Conservation (phyloP, 2,797 vertebrate species). For the Atherinosoma microstoma region DNA sequence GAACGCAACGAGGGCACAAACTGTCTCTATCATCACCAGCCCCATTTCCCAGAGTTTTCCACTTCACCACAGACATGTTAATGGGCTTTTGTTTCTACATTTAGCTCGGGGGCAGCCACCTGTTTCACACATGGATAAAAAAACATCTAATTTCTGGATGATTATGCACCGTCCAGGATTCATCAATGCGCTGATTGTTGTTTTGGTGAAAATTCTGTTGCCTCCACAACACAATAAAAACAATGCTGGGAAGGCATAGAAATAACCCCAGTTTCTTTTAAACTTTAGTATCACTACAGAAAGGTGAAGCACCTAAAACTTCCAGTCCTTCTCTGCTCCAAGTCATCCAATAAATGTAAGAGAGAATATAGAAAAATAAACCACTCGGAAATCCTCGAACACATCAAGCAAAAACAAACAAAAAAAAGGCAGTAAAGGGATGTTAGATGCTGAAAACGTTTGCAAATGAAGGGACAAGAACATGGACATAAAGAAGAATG, state of each 20-base stretch:
- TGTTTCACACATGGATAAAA: slow-evolving; percentile 50
- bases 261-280: slow-evolving; percentile 3
- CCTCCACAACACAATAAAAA: neutral
- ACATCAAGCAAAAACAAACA: too few relatives aligned
- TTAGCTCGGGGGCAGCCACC: slow-evolving; percentile 67
- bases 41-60: slow-evolving; percentile 30
- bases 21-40: slow-evolving; percentile 25
- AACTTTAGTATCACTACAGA: neutral
- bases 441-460: too few relatives aligned
- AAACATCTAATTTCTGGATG: slow-evolving; percentile 23
- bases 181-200: slow-evolving; percentile 42
- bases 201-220: slow-evolving; percentile 27
- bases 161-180: slow-evolving; percentile 48
- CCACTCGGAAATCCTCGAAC: too few relatives aligned
- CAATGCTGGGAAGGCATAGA: neutral
- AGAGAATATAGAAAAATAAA: too few relatives aligned
- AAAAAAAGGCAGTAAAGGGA: too few relatives aligned
- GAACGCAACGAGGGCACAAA: neutral
- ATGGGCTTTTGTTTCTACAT: slow-evolving; percentile 58
- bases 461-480: neutral
- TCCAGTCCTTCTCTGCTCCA: too few relatives aligned
- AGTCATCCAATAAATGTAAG: too few relatives aligned
- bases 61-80: slow-evolving; percentile 52
- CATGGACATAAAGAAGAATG: neutral
- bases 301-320: too few relatives aligned